Evolutionary conservation across 2,888 invertebrate species (phyloP).

Genomic region (Glaucopsyche alexis): DNA sequence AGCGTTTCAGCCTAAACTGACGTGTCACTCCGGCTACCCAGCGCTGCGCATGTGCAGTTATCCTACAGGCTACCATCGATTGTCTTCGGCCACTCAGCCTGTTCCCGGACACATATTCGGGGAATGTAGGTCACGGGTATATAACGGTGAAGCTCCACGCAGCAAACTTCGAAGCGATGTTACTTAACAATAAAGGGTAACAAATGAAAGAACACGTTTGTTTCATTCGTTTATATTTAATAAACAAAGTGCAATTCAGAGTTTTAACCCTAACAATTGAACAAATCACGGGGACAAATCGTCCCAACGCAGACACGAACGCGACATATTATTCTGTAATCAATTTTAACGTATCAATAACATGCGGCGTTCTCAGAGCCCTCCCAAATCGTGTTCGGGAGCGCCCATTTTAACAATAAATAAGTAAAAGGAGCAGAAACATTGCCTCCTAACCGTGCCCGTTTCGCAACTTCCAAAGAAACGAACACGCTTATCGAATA

Average conservation of each 20-base stretch:
- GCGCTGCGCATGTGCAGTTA: slow-evolving; percentile 69
- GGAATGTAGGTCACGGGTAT: slow-evolving; percentile 69
- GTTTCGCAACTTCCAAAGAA: slow-evolving; percentile 76
- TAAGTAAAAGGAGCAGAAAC: slow-evolving; percentile 56
- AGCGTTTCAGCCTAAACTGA: neutral
- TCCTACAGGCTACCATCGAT: slow-evolving; percentile 77
- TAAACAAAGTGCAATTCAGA: slow-evolving; percentile 81
- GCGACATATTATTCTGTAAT: slow-evolving; percentile 49
- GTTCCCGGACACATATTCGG: slow-evolving; percentile 47
- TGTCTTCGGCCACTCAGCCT: slow-evolving; percentile 57
- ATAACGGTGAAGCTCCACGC: slow-evolving; percentile 15
- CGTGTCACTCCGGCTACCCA: neutral
- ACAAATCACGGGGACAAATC: slow-evolving; percentile 70
- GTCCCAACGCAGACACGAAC: slow-evolving; percentile 61
- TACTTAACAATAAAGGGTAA: slow-evolving; percentile 8
- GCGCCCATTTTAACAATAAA: slow-evolving; percentile 61
- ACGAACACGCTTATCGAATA: slow-evolving; percentile 58
- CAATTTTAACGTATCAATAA: slow-evolving; percentile 37
- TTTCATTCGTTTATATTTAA: slow-evolving; percentile 81
- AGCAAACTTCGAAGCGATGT: slow-evolving; percentile 18
- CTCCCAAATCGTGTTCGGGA: slow-evolving; percentile 61
- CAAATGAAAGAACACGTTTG: slow-evolving; percentile 37
- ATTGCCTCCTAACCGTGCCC: slow-evolving; percentile 60
- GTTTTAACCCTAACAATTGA: slow-evolving; percentile 78
- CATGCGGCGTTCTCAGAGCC: slow-evolving; percentile 57